A percentile compares a stretch with the other conserved stretches of the same genome.
phyloP scores from a whole-genome alignment of 2,888 invertebrate genomes.

The Synergus japonicus region DNA sequence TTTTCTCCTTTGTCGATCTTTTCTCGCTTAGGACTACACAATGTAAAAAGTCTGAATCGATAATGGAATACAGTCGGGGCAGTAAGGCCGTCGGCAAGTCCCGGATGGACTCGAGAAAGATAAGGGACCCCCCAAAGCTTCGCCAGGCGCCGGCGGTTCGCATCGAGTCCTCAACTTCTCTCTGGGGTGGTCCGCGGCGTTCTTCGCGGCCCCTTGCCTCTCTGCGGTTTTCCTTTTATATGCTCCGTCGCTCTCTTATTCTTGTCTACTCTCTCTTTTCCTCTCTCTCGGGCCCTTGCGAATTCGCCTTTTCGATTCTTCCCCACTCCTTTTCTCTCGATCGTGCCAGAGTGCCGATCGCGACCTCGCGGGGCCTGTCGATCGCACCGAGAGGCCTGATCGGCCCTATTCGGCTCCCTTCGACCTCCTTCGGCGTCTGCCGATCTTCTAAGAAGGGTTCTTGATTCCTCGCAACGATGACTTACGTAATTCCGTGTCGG shows the following conservation, averaged over 20 bases:
- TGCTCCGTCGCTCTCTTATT: conserved; percentile 49
- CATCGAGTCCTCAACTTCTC: conserved; percentile 73
- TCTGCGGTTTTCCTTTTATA: conserved; percentile 46
- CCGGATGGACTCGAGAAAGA: conserved; percentile 69
- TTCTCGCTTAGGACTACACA: neutral
- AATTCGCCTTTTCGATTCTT: conserved; percentile 30
- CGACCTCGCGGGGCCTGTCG: conserved; percentile 44
- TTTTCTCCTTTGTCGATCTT: neutral
- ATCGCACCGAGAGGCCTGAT: conserved; percentile 11
- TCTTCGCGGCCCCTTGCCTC: conserved; percentile 57
- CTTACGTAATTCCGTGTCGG: conserved; percentile 58
- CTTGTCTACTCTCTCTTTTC: conserved; percentile 43
- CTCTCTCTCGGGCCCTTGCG: conserved; percentile 48
- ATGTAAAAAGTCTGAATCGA: conserved; percentile 62
- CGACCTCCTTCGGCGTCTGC: conserved; percentile 59
- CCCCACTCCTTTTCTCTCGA: conserved; percentile 50
- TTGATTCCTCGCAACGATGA: conserved; percentile 49
- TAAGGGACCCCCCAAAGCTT: conserved; percentile 76
- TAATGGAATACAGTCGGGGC: conserved; percentile 67
- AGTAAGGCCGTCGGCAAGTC: conserved; percentile 64
- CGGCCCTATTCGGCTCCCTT: conserved; percentile 57
- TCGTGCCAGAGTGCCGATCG: conserved; percentile 47
- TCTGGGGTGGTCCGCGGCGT: conserved; percentile 74
- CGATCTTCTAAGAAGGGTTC: conserved; percentile 72
- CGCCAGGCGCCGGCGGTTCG: conserved; percentile 73